These are phyloP conservation scores for Caranx ignobilis DNA, from an alignment of 2,113 vertebrate genomes.

Conservation along the genomic window DNA sequence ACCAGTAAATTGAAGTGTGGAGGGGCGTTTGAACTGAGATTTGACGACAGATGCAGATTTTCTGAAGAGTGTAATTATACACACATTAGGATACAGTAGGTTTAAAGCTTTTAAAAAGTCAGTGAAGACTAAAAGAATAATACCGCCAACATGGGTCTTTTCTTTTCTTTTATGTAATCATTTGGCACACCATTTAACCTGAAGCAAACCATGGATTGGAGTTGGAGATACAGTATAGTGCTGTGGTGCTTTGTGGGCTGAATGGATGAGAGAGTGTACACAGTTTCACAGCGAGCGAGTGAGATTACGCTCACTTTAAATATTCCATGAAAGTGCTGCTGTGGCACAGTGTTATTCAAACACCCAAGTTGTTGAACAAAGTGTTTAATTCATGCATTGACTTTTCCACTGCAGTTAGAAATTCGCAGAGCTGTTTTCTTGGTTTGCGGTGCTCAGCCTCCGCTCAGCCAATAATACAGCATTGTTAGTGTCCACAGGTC, in stretches of 20 bases:
- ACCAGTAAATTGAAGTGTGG: slow-evolving; percentile 13
- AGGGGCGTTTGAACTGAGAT: slow-evolving; percentile 8
- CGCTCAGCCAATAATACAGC: not conserved
- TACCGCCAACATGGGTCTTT: not conserved
- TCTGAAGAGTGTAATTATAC: slow-evolving; percentile 31
- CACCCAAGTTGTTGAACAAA: slow-evolving; percentile 52
- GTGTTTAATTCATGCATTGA: slow-evolving; percentile 56
- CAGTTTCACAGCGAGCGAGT: slow-evolving; percentile 1
- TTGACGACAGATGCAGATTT: slow-evolving; percentile 3
- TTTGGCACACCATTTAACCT: slow-evolving; percentile 10
- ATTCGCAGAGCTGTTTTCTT: slow-evolving; percentile 32
- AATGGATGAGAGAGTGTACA: slow-evolving; percentile 11
- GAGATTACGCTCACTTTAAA: slow-evolving; percentile 41
- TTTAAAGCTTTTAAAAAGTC: not conserved
- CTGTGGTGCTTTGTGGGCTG: slow-evolving; percentile 15
- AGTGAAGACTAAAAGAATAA: not conserved
- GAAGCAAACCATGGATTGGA: not conserved
- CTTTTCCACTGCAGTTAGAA: slow-evolving; percentile 23
- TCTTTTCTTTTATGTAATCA: not conserved
- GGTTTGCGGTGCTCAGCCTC: not conserved
- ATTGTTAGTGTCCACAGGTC: not conserved
- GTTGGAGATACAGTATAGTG: not conserved
- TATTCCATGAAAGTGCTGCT: slow-evolving; percentile 53
- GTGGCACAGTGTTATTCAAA: slow-evolving; percentile 43
- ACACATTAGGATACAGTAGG: not conserved